These are phyloP conservation scores for Pseudococcus longispinus DNA, from an alignment of 2,888 invertebrate species.

Conservation along the genomic window DNA sequence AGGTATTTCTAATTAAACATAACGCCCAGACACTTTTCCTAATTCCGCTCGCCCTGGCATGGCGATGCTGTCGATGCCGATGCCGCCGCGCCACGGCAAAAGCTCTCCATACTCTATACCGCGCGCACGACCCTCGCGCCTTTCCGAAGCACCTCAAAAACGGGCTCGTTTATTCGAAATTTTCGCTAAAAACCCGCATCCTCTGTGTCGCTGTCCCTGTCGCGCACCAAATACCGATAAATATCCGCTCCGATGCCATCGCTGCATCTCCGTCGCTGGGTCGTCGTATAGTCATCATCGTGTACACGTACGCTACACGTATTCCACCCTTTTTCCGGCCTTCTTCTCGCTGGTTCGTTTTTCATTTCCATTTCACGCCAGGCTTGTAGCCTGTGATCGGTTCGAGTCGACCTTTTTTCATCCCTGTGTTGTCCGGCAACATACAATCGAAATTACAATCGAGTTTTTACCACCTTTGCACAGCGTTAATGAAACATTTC, in stretches of 20 bases:
- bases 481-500: neutral
- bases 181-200: neutral
- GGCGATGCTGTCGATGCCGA: too few relatives aligned
- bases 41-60: constrained; percentile 47
- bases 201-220: neutral
- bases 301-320: neutral
- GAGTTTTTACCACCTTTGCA: neutral
- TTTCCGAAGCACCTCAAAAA: neutral
- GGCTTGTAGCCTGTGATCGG: neutral
- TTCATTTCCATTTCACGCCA: neutral
- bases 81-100: neutral
- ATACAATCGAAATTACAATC: neutral
- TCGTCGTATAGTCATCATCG: neutral
- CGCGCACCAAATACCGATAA: neutral
- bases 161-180: constrained; percentile 1
- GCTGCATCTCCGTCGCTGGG: neutral
- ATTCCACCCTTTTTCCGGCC: neutral
- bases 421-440: neutral
- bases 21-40: constrained; percentile 54
- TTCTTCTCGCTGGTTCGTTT: neutral
- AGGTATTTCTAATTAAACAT: constrained; percentile 57
- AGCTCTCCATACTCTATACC: neutral
- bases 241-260: neutral
- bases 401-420: neutral
- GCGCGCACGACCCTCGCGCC: neutral